Conservation (phyloP, 2,888 invertebrate genomes). For the Drosophila mayaguana region DNA sequence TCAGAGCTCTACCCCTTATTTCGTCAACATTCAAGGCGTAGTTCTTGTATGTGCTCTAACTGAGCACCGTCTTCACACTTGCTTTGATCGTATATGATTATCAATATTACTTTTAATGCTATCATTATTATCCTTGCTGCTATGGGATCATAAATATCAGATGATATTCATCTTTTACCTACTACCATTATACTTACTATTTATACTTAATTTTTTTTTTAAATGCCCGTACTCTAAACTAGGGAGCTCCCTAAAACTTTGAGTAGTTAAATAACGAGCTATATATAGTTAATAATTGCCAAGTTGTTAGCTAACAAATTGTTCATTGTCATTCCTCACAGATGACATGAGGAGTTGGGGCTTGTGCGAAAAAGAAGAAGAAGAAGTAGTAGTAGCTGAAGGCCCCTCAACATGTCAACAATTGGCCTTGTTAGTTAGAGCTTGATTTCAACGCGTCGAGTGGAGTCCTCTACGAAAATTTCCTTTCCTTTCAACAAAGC, state of each 20-base stretch:
- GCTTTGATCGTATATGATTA: too few species aligned
- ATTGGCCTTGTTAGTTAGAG: conserved; percentile 62
- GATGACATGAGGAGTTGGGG: conserved; percentile 18
- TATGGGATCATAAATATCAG: neutral
- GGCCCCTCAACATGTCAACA: conserved; percentile 51
- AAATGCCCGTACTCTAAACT: too few species aligned
- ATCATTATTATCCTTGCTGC: too few species aligned
- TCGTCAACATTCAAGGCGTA: too few species aligned
- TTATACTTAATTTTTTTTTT: too few species aligned
- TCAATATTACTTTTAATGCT: too few species aligned
- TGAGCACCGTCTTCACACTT: too few species aligned
- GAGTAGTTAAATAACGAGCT: neutral
- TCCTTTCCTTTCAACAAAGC: conserved; percentile 10
- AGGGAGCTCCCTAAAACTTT: too few species aligned
- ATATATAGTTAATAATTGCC: conserved; percentile 2
- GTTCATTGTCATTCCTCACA: conserved; percentile 35
- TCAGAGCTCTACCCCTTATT: too few species aligned
- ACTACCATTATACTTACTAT: too few species aligned
- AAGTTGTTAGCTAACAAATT: conserved; percentile 2
- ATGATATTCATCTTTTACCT: too few species aligned
- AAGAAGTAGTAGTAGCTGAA: conserved; percentile 20
- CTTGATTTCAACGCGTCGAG: conserved; percentile 33
- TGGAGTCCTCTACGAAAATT: conserved; percentile 1
- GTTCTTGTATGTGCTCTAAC: too few species aligned
- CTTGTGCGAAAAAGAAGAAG: conserved; percentile 16